These are phyloP conservation scores for Himalopsyche anomala DNA, from an alignment of 2,888 invertebrate genomes.

Conservation along the genomic window DNA sequence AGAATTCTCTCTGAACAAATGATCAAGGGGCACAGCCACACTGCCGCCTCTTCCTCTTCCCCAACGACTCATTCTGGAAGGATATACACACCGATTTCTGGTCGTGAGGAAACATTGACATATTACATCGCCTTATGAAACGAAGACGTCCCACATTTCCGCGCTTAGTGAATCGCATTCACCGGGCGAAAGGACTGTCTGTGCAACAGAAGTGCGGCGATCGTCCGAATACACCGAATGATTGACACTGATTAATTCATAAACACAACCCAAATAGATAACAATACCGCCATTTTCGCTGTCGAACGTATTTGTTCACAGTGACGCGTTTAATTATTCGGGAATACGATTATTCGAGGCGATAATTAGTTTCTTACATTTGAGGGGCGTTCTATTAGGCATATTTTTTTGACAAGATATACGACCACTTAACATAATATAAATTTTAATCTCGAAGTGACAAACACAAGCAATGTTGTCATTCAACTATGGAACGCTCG, in stretches of 20 bases:
- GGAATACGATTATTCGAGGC: constrained; percentile 8
- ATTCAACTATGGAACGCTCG: constrained; percentile 77
- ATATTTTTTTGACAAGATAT: constrained; percentile 26
- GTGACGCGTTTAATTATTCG: constrained; percentile 59
- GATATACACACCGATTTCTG: constrained; percentile 72
- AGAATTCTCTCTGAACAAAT: constrained; percentile 83
- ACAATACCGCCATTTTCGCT: constrained; percentile 78
- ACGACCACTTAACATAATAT: constrained; percentile 56
- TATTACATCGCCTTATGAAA: constrained; percentile 49
- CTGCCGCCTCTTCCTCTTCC: constrained; percentile 73
- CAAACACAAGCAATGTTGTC: constrained; percentile 72
- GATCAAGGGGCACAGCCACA: constrained; percentile 80
- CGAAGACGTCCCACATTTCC: constrained; percentile 51
- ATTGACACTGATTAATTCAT: constrained; percentile 69
- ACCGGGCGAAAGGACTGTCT: constrained; percentile 46
- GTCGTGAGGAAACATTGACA: constrained; percentile 66
- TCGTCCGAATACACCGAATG: constrained; percentile 67
- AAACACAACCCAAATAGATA: constrained; percentile 75
- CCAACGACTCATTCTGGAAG: constrained; percentile 61
- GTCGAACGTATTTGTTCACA: constrained; percentile 55
- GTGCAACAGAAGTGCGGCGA: constrained; percentile 66
- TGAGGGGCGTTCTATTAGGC: constrained; percentile 44
- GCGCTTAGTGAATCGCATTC: constrained; percentile 42
- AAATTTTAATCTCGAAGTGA: constrained; percentile 56
- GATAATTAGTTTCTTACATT: constrained; percentile 37